These are phyloP conservation scores for Picathartes gymnocephalus DNA, from an alignment of 2,113 vertebrate species.

Conservation along the genomic window DNA sequence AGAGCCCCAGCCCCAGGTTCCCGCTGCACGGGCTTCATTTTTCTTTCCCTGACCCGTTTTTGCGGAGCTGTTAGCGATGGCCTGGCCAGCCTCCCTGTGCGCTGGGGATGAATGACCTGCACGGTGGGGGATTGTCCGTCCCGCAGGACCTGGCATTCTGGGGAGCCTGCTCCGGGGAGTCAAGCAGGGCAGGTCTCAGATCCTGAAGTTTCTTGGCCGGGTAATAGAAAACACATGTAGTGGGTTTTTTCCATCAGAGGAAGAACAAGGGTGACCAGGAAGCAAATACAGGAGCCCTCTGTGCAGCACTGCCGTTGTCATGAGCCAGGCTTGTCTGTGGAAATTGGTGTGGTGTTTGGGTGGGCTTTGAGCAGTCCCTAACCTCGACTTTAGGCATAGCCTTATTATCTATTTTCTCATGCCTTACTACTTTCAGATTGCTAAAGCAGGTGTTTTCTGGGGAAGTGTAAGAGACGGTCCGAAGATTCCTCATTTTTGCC, in stretches of 20 bases:
- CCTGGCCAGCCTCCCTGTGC: slow-evolving; percentile 72
- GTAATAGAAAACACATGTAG: background rate
- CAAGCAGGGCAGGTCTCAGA: background rate
- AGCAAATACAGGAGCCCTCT: background rate
- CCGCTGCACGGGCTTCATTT: slow-evolving; percentile 76
- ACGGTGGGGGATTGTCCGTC: slow-evolving; percentile 81
- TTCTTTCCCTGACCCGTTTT: slow-evolving; percentile 83
- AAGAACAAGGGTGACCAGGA: background rate
- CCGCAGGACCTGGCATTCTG: background rate
- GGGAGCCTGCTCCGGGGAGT: background rate
- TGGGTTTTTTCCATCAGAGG: background rate
- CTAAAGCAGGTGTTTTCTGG: slow-evolving; percentile 39
- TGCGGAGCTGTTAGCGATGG: slow-evolving; percentile 80
- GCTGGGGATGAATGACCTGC: background rate
- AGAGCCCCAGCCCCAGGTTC: slow-evolving; percentile 73
- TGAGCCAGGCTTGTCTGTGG: background rate
- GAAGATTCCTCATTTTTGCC: no score
- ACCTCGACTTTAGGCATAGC: background rate
- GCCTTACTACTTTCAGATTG: slow-evolving; percentile 37
- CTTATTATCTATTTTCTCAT: slow-evolving; percentile 14
- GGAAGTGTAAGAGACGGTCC: no score
- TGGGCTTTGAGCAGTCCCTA: background rate
- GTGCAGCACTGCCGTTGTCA: background rate
- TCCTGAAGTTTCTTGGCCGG: background rate
- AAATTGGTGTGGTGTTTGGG: background rate